phyloP scores from a whole-genome alignment of 2,797 vertebrate species.

The Neopelma chrysocephalum region DNA sequence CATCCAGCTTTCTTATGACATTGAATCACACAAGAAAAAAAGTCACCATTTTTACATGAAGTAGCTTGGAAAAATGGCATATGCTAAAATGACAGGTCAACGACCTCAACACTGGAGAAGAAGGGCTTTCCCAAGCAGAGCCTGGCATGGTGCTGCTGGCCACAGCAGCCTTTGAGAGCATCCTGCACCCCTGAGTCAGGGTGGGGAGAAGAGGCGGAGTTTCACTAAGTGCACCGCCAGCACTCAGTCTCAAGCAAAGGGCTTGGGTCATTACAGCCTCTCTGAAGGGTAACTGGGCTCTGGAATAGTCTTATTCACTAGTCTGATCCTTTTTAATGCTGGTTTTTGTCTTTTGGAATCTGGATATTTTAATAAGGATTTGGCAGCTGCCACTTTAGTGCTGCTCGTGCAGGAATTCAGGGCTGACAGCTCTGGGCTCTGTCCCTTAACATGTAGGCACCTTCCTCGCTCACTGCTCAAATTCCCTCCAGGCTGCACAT shows the following conservation, averaged over 20 bases:
- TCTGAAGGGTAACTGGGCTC: background rate
- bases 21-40: background rate
- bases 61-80: background rate
- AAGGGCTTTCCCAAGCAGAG: background rate
- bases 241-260: background rate
- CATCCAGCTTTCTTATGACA: background rate
- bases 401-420: background rate
- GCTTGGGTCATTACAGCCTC: background rate
- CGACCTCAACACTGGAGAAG: background rate
- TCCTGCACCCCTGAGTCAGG: accelerated
- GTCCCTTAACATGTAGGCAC: background rate
- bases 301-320: background rate
- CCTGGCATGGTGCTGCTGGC: background rate
- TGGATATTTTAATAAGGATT: background rate
- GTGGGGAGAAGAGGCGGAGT: background rate
- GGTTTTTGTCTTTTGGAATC: background rate
- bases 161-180: background rate
- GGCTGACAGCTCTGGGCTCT: background rate
- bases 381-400: accelerated
- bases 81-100: background rate
- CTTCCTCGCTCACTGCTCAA: background rate
- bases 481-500: background rate
- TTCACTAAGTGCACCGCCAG: background rate
- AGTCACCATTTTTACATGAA: background rate
- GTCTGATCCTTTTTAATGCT: background rate